Evolutionary conservation across 2,797 vertebrate genomes (phyloP).

Genomic region (Chanos chanos): DNA sequence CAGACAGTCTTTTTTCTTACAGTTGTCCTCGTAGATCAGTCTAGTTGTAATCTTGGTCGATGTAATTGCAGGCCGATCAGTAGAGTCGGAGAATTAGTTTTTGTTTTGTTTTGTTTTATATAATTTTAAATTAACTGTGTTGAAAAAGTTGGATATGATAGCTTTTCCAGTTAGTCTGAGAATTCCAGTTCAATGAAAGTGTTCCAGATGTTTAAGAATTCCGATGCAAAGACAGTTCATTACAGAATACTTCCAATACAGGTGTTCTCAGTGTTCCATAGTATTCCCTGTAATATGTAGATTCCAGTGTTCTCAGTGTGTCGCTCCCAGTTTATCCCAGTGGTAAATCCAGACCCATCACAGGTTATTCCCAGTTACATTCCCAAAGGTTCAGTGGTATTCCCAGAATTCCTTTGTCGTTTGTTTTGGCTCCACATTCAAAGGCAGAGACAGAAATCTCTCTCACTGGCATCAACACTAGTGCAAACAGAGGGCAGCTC

Average conservation of each 20-base stretch:
- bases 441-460: neutral
- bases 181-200: constrained; percentile 7
- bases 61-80: too few species aligned
- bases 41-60: constrained; percentile 10
- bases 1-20: neutral
- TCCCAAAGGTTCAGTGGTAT: constrained; percentile 10
- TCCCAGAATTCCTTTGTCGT: neutral
- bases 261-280: constrained; percentile 32
- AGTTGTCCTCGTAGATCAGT: constrained; percentile 35
- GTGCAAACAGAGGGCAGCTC: constrained; percentile 3
- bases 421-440: neutral
- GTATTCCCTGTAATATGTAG: neutral
- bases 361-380: constrained; percentile 23
- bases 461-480: neutral
- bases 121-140: neutral
- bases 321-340: constrained; percentile 30
- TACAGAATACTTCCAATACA: neutral
- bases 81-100: too few species aligned
- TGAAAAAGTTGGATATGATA: constrained; percentile 33
- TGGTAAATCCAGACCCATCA: neutral
- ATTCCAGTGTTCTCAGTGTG: constrained; percentile 17
- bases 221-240: constrained; percentile 4
- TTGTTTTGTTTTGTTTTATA: neutral
- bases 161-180: constrained; percentile 26
- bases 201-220: constrained; percentile 30